phyloP scores from a whole-genome alignment of 2,113 vertebrate species.

The Alligator mississippiensis region DNA sequence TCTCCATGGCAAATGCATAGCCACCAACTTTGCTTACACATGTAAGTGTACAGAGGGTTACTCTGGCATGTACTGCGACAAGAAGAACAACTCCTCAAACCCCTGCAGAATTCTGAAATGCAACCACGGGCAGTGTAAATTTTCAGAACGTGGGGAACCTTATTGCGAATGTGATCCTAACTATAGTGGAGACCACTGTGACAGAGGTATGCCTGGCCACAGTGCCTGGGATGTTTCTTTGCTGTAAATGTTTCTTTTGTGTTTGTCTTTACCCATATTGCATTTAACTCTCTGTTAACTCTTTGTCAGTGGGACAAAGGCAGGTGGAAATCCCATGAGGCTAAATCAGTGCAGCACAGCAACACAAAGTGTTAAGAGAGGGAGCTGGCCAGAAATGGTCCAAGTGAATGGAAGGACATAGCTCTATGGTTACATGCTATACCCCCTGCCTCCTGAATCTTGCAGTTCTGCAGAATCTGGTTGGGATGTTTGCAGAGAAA shows the following conservation, averaged over 20 bases:
- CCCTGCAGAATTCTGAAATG: conserved; percentile 89
- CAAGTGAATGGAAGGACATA: rapidly evolving
- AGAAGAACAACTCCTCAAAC: conserved; percentile 81
- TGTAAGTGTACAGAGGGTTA: conserved; percentile 92
- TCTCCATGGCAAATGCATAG: conserved; percentile 85
- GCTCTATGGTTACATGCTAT: rapidly evolving
- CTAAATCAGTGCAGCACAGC: not conserved
- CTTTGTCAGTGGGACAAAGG: not conserved
- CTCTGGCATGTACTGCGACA: conserved; percentile 87
- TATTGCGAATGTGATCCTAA: conserved; percentile 87
- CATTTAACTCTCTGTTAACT: rapidly evolving
- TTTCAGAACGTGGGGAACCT: conserved; percentile 84
- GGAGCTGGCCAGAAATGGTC: not conserved
- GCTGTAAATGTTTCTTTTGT: not conserved
- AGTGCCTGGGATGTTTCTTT: not conserved
- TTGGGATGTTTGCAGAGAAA: not conserved
- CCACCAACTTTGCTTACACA: conserved; percentile 81
- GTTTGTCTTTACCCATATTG: not conserved
- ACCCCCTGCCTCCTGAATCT: not conserved
- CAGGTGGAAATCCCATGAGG: not conserved
- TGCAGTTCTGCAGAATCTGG: not conserved
- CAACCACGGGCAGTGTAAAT: conserved; percentile 88
- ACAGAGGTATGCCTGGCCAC: conserved; percentile 82
- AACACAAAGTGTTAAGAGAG: not conserved
- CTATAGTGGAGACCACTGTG: conserved; percentile 86